Evolutionary conservation across 2,888 invertebrate species (phyloP).

Genomic region (Clivina fossor): DNA sequence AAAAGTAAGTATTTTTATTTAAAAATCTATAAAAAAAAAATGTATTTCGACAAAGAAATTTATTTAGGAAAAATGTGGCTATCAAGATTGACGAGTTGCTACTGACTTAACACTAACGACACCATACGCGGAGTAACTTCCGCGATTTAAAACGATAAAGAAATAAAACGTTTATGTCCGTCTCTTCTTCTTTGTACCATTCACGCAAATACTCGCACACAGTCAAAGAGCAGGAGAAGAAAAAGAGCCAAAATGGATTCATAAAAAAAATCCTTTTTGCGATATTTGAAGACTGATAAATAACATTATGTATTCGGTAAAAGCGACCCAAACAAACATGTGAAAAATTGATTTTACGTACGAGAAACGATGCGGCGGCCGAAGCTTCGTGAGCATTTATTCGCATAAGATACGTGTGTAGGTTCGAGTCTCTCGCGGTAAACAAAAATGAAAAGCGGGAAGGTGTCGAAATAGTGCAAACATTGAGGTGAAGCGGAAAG

Average conservation of each 20-base stretch:
- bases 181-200: too few species aligned
- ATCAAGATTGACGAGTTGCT: neutral
- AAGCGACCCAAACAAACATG: conserved; percentile 28
- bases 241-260: conserved; percentile 27
- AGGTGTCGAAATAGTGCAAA: conserved; percentile 14
- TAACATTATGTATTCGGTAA: conserved; percentile 32
- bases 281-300: conserved; percentile 33
- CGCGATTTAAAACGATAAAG: conserved; percentile 27
- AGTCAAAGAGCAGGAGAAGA: conserved; percentile 11
- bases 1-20: neutral
- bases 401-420: conserved; percentile 1
- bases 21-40: neutral
- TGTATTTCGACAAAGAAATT: neutral
- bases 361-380: conserved; percentile 17
- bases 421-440: conserved; percentile 7
- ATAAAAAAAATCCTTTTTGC: conserved; percentile 32
- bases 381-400: conserved; percentile 25
- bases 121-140: neutral
- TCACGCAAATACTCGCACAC: conserved; percentile 22
- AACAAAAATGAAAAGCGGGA: conserved; percentile 19
- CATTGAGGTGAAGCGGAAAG: conserved; percentile 3
- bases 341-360: conserved; percentile 33
- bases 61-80: too few species aligned
- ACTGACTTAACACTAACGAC: too few species aligned
- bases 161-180: conserved; percentile 25